A percentile compares a stretch with the other conserved stretches of the same genome.
phyloP scores from a whole-genome alignment of 2,113 vertebrate species.

The Calypte anna region DNA sequence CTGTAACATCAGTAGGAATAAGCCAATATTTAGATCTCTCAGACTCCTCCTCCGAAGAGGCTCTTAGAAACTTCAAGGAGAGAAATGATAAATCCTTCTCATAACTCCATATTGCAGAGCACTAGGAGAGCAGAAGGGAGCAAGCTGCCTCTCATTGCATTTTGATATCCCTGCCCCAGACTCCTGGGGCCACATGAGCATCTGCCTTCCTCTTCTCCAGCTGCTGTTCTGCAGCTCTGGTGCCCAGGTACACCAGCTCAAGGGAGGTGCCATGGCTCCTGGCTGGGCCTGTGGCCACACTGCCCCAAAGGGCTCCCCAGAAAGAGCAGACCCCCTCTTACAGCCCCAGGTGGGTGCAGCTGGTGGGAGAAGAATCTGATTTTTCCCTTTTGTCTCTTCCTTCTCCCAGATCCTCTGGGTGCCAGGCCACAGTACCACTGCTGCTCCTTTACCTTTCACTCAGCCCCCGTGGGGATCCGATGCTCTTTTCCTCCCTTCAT shows the following conservation, averaged over 20 bases:
- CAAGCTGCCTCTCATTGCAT: background rate
- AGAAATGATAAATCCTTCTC: constrained; percentile 39
- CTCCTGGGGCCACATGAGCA: background rate
- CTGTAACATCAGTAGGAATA: background rate
- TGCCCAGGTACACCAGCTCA: fast-evolving
- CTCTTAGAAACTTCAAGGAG: constrained; percentile 27
- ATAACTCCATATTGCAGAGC: background rate
- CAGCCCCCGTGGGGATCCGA: background rate
- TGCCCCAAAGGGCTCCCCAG: background rate
- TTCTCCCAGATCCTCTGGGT: background rate
- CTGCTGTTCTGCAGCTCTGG: background rate
- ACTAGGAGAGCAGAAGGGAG: background rate
- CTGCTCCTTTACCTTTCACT: background rate
- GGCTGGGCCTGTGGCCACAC: fast-evolving
- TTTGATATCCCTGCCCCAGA: background rate
- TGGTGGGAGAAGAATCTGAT: background rate
- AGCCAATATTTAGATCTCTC: constrained; percentile 27
- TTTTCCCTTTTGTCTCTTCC: background rate
- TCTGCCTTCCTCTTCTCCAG: background rate
- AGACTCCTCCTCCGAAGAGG: background rate
- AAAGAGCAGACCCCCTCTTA: background rate
- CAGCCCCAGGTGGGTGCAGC: background rate
- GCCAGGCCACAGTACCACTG: background rate
- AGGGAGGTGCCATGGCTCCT: fast-evolving
- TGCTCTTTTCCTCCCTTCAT: background rate